Evolutionary conservation across 2,797 vertebrate genomes (phyloP), one percentile per base, ranked within the genome.

Genomic region (Pipistrellus kuhlii): DNA sequence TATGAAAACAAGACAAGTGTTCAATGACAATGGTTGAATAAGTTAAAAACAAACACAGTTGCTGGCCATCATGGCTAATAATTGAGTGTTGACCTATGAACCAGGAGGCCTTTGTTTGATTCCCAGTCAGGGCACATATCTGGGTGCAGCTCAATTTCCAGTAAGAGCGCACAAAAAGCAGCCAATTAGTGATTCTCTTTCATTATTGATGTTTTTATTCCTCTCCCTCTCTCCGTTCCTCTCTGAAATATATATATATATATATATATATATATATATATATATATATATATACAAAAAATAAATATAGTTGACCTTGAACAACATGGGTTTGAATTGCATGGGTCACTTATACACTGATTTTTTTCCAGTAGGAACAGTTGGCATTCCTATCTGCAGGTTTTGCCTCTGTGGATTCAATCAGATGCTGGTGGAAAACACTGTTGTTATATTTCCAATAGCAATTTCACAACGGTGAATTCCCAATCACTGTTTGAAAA

Each of bases 11-110:
- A 68, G 64, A 51, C 1, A 44, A 48, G 30, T 62, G 20, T 71
- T 38, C 20, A 44, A 27, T 46, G 21, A 81, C 2, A 53, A 14
- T 32, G 4, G 5, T 21, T 82, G 57, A 80, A 44, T 85, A 30
- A 88, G 30, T 93, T 66, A 53, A 87, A 91, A 89, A 85, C 17
- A 55, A 84, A 78, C 11, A 44, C 32, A 41, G 23, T 27, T 78
- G 51, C 51, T 53, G 51, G 51, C 51, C 55, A 25, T 21, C 25
- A 23, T 6, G 38, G 38, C 38, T 41, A 41, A 41, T 41, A 6
- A 8, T 59, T 59, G 57, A 59, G 23, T 57, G 55, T 59, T 25
- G 57, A 59, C 23, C 23, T 59, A 59, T 59, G 57, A 59, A 11
- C 57, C 57, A 59, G 57, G 57, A 59, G 23, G 57, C 57, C 57